Evolutionary conservation across 2,113 vertebrate genomes (phyloP), one percentile per base, ranked within the genome.

Genomic region (Antechinus stuartii): DNA sequence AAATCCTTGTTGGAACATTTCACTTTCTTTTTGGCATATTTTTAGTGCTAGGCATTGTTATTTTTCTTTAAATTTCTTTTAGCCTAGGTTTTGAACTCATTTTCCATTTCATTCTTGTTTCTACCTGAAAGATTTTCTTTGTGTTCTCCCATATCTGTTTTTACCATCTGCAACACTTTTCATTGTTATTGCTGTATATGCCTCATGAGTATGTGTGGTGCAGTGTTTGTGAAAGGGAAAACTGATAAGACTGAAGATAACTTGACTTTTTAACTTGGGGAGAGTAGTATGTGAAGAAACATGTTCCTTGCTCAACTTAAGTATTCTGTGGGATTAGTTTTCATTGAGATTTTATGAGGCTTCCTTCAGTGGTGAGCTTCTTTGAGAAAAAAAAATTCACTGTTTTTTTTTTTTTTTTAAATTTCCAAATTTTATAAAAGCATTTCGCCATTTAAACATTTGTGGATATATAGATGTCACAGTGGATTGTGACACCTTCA

Each of bases 101-200:
- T 95, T 95, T 97, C 97, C 97, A 95, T 98, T 95, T 92, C 57
- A 93, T 95, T 57, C 90, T 97, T 68, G 30, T 96, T 95, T 96
- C 93, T 94, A 91, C 96, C 91, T 96, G 92, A 42, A 89, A 96
- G 97, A 94, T 98, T 97, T 96, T 91, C 97, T 97, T 97, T 97
- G 61, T 91, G 93, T 94, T 91, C 89, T 92, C n/a, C 53, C 53
- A 54, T 96, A 97, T 98, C 97, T 97, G 90, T 57, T 54, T 94
- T 49, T 98, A 52, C 95, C 95, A 96, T 98, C 96, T 96, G 97
- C 97, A 97, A 84, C 96, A 97, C 97, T 97, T 97, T 68, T 97
- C 95, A 93, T 96, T 97, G 93, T 91, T 55, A 91, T 96, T 91
- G 96, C 95, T 97, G 93, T 91, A 89, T 94, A 91, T 96, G 96